Base-by-base conservation (phyloP, 2,797 vertebrate species). In the Crax fasciolata region DNA sequence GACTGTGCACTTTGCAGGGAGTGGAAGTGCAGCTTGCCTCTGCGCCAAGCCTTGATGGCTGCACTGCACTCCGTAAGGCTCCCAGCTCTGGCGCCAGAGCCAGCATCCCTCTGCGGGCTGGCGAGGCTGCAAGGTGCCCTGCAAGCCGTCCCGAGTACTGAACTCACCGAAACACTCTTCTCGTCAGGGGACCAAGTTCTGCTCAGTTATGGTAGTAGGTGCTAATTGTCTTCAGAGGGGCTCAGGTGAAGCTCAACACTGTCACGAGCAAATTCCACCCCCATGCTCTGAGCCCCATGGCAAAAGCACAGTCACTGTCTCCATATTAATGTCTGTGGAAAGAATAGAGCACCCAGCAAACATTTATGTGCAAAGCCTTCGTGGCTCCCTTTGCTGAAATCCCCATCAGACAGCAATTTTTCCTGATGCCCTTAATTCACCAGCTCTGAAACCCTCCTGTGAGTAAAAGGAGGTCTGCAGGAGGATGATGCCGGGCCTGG, bases 1-100 rank as follows among this genome's bases (percentile, higher is more conserved):
- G 96, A 95, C 88, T 75, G 83, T 66, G 96, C 96, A 93, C 89
- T 95, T 94, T 89, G 87, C 87, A 65, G 70, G 76, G 58, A 30
- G 2, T n/a, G 91, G 87, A 79, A 79, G 17, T 15, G 82, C 90
- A 68, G 58, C 13, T 89, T 84, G 86, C 89, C 71, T 93, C 63
- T 6, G 41, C 3, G 84, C 96, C 95, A 96, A 95, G 89, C 68
- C 89, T 63, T 95, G 91, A 90, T 95, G 91, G 91, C 84, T 89
- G 41, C 75, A 1, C 32, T 44, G 55, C 79, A 51, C 92, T 92
- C 82, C 6, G 32, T 48, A 14, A 87, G 84, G 80, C 88, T 93
- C 90, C 76, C 58, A 20, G 18, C 58, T 49, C 32, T 81, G 3
- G 59, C 4, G 79, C 85, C 62, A 83, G 65, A 90, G 90, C 85